Evolutionary conservation across 2,113 vertebrate species (phyloP).

Genomic region (Nesoenas mayeri): DNA sequence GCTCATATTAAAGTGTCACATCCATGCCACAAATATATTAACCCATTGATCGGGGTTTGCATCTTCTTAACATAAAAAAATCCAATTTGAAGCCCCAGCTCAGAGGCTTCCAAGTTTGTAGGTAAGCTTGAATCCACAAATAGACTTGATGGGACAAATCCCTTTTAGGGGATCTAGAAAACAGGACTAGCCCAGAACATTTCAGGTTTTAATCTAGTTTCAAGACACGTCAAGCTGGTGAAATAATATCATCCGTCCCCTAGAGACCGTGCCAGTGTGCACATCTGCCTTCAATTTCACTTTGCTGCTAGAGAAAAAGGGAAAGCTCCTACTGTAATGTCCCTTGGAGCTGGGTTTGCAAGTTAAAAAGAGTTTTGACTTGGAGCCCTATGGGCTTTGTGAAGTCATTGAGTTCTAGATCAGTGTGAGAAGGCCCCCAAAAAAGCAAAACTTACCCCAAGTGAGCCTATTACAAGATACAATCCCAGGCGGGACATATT

Average conservation of each 20-base stretch:
- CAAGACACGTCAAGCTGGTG: conserved; percentile 51
- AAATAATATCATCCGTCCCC: conserved; percentile 44
- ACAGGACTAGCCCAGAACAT: neutral
- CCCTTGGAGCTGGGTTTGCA: neutral
- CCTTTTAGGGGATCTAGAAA: neutral
- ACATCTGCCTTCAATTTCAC: conserved; percentile 52
- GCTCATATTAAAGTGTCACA: neutral
- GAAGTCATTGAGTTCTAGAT: neutral
- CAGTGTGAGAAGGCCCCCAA: neutral
- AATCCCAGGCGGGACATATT: neutral
- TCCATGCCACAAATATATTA: neutral
- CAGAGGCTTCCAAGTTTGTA: neutral
- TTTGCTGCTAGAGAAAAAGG: conserved; percentile 23
- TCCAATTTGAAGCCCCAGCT: neutral
- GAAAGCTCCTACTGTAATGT: conserved; percentile 43
- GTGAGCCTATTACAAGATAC: neutral
- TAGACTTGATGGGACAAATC: neutral
- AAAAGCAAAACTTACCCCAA: neutral
- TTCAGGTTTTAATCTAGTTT: conserved; percentile 27
- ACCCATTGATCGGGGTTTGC: neutral
- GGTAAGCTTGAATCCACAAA: neutral
- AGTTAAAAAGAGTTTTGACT: neutral
- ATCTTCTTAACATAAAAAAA: neutral
- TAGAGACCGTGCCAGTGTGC: conserved; percentile 15
- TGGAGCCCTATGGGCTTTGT: neutral